Evolutionary conservation across 53 echinoderm and acorn worm species (phyloP).

Genomic region (Actinopyga echinites): DNA sequence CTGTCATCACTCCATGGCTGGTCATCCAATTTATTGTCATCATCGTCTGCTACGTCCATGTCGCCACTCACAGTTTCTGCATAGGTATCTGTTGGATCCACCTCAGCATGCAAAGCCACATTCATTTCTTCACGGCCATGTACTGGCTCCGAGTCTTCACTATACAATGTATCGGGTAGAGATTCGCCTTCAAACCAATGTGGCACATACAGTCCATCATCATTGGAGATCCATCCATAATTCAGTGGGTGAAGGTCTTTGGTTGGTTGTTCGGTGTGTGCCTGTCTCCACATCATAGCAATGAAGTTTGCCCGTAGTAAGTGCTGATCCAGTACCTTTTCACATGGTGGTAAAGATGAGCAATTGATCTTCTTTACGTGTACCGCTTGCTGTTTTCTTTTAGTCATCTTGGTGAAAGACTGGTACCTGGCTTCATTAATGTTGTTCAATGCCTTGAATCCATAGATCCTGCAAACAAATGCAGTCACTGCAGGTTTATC

Average conservation of each 20-base stretch:
- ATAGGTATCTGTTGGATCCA: neutral
- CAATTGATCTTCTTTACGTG: slow-evolving; percentile 44
- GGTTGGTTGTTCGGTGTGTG: slow-evolving; percentile 12
- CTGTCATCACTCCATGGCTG: slow-evolving; percentile 33
- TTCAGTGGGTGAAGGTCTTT: slow-evolving; percentile 20
- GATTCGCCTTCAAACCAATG: slow-evolving; percentile 22
- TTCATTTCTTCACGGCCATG: neutral
- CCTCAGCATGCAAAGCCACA: no score
- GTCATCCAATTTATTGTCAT: slow-evolving; percentile 7
- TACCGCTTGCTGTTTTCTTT: neutral
- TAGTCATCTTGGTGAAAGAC: slow-evolving; percentile 29
- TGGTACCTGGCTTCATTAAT: slow-evolving; percentile 49
- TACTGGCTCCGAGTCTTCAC: slow-evolving; percentile 5
- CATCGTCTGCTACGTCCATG: neutral
- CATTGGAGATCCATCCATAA: slow-evolving; percentile 20
- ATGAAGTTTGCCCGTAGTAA: slow-evolving; percentile 18
- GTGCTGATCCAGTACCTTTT: slow-evolving; percentile 27
- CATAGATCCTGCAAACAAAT: slow-evolving; percentile 53
- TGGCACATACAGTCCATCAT: slow-evolving; percentile 19
- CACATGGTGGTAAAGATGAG: slow-evolving; percentile 51
- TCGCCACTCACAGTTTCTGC: neutral
- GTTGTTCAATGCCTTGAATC: slow-evolving; percentile 3
- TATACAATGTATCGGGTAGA: slow-evolving; percentile 4
- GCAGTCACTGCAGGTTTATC: slow-evolving; percentile 24
- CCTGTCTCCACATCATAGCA: slow-evolving; percentile 13